These are phyloP conservation scores for Atta cephalotes DNA, from an alignment of 1,140 invertebrate genomes.

Conservation along the genomic window DNA sequence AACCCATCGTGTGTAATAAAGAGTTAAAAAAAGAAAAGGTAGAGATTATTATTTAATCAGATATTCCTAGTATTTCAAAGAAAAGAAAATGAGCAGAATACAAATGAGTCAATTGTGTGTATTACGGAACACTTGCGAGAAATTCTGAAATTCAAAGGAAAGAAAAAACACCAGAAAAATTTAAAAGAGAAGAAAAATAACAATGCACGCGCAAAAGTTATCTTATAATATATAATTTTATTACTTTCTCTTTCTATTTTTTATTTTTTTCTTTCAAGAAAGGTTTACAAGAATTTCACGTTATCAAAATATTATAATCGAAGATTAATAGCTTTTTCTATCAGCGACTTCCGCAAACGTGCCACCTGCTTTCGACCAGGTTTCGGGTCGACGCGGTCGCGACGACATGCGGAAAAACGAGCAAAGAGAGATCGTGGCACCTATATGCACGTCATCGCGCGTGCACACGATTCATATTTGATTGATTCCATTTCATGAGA, in stretches of 20 bases:
- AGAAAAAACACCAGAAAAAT: neutral
- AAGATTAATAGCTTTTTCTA: conserved; percentile 21
- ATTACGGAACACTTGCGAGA: neutral
- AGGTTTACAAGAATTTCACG: neutral
- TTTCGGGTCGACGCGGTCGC: conserved; percentile 11
- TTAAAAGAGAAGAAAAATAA: neutral
- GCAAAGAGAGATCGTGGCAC: conserved; percentile 19
- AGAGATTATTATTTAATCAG: too few species aligned
- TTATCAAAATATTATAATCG: conserved; percentile 20
- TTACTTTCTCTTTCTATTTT: neutral
- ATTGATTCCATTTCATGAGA: conserved; percentile 82
- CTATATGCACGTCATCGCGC: conserved; percentile 65
- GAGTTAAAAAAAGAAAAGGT: too few species aligned
- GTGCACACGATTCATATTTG: conserved; percentile 81
- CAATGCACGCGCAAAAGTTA: neutral
- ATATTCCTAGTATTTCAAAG: too few species aligned
- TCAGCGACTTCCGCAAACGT: conserved; percentile 8
- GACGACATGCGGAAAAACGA: conserved; percentile 29
- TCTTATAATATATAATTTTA: neutral
- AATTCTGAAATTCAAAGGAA: neutral
- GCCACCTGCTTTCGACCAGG: neutral
- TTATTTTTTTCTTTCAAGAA: neutral
- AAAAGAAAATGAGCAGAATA: too few species aligned
- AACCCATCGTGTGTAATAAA: too few species aligned
- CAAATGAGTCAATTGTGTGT: too few species aligned